These are phyloP conservation scores for Acanthosepion lycidas DNA, from an alignment of 2,888 invertebrate species.

Conservation along the genomic window DNA sequence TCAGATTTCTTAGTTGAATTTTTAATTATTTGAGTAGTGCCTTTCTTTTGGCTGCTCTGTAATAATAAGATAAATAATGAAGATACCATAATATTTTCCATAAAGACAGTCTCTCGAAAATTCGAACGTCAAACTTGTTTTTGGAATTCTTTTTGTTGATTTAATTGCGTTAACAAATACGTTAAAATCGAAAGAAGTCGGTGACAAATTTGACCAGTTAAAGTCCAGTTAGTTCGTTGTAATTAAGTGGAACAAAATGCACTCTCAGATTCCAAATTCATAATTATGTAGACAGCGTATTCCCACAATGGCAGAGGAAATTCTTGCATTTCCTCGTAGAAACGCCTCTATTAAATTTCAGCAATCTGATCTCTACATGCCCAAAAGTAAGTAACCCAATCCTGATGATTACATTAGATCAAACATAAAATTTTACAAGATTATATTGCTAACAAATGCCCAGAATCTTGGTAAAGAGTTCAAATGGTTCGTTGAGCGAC, in stretches of 20 bases:
- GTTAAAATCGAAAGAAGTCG: background rate
- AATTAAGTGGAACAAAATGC: background rate
- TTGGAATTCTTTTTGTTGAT: background rate
- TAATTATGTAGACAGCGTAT: background rate
- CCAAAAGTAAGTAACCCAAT: background rate
- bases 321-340: background rate
- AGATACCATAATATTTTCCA: no score
- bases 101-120: no score
- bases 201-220: background rate
- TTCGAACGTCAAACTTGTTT: no score
- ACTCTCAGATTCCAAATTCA: background rate
- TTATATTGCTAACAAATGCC: background rate
- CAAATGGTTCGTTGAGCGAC: background rate
- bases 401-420: background rate
- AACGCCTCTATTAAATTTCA: slow-evolving; percentile 21
- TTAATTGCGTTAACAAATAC: background rate
- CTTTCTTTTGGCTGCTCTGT: no score
- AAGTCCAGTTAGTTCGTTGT: background rate
- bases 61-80: no score
- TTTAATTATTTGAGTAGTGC: no score
- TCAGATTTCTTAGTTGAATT: no score
- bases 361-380: background rate
- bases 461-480: background rate
- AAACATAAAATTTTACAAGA: background rate
- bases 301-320: background rate